Evolutionary conservation across 37 sponge, comb jelly and placozoan species (phyloP).

Genomic region (Bolinopsis microptera): DNA sequence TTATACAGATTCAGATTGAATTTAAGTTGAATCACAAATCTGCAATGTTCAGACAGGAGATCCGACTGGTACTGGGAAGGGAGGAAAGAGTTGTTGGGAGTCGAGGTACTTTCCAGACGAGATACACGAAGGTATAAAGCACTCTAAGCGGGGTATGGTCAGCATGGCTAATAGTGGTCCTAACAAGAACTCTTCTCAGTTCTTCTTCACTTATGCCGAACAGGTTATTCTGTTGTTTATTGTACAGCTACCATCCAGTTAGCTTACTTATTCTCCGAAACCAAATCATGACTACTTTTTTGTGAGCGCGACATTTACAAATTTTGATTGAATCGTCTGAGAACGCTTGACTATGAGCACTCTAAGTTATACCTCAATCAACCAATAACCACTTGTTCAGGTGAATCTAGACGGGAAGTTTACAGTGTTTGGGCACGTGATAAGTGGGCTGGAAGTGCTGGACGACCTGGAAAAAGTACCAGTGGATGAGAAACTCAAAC

Average conservation of each 20-base stretch:
- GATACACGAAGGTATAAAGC: constrained; percentile 91
- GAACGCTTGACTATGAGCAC: too few relatives aligned
- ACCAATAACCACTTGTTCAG: too few relatives aligned
- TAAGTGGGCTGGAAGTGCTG: constrained; percentile 94
- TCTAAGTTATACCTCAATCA: too few relatives aligned
- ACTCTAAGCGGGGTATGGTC: constrained; percentile 85
- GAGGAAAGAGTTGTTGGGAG: constrained; percentile 95
- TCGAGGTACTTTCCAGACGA: constrained; percentile 85
- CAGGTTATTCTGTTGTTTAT: constrained; percentile 70
- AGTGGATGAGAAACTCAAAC: constrained; percentile 88
- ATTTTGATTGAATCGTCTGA: too few relatives aligned
- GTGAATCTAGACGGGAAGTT: constrained; percentile 91
- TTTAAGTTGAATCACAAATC: too few relatives aligned
- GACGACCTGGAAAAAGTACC: constrained; percentile 98
- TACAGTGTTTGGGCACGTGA: constrained; percentile 92
- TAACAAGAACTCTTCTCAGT: constrained; percentile 95
- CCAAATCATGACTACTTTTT: too few relatives aligned
- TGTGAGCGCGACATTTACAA: too few relatives aligned
- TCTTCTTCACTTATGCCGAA: constrained; percentile 92
- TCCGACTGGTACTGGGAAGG: constrained; percentile 94
- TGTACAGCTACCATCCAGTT: too few relatives aligned
- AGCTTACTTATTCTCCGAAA: too few relatives aligned
- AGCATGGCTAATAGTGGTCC: constrained; percentile 98
- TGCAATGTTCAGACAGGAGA: constrained; percentile 99
- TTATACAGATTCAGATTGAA: too few relatives aligned